Base-by-base conservation (phyloP, 2,797 vertebrate species). In the Varecia variegata region DNA sequence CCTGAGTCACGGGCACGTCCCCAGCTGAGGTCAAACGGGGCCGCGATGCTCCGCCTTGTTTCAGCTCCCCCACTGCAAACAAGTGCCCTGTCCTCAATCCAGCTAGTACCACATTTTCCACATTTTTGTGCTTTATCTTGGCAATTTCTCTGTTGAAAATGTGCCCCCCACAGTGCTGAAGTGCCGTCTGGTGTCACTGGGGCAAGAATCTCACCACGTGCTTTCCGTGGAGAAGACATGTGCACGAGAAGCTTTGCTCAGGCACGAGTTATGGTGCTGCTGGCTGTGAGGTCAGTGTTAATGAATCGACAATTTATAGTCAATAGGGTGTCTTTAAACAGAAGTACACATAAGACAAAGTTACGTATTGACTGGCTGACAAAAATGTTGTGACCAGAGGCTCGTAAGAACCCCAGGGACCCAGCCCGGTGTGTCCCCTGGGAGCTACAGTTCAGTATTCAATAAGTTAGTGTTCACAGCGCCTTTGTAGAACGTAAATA, bases 171-270 rank as follows among this genome's bases (percentile, higher is more conserved):
- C 12, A 32, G 60, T 4, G 77, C 32, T 5, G 7, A 23, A 14
- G 35, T 14, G 54, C 76, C 3, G 12, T 14, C 30, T 18, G 2
- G 74, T 21, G 45, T 2, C 3, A 9, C 25, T 5, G 3, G 30
- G 10, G 8, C 35, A 5, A 18, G 60, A 14, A 32, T 17, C 65
- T 20, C 23, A 1, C 1, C 11, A 6, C 2, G 3, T 25, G 25
- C 47, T 17, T 43, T 3, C 0, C 2, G 7, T 30, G 40, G 12
- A 40, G 13, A 62, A 32, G 2, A 5, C 0, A 0, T 0, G 1
- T 5, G 27, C 58, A 5, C 2, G 20, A 3, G 20, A 18, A 13
- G 25, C 18, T 7, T 21, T 11, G 1, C 15, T 14, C 65, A 0
- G 50, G 32, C 52, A 9, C 0, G 54, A 50, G 40, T 12, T 27